These are phyloP conservation scores for Paedocypris micromegethes DNA, from an alignment of 2,797 vertebrate genomes.

Conservation along the genomic window DNA sequence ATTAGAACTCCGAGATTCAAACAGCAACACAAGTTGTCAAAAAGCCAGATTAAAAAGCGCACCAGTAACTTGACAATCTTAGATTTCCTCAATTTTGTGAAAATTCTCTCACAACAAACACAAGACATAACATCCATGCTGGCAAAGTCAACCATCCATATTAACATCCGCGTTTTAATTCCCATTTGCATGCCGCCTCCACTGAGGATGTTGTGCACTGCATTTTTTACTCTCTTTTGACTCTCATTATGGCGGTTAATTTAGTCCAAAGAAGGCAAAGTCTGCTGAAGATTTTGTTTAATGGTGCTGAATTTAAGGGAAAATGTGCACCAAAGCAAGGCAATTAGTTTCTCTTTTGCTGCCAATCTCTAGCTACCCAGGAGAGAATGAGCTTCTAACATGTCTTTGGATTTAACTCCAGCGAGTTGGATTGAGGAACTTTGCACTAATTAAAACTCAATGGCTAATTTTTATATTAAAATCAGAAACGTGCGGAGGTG, in stretches of 20 bases:
- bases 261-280: slow-evolving; percentile 31
- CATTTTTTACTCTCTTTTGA: slow-evolving; percentile 11
- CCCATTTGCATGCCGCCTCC: neutral
- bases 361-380: slow-evolving; percentile 37
- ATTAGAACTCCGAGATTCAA: too few relatives aligned
- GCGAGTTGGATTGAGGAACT: slow-evolving; percentile 9
- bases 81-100: too few relatives aligned
- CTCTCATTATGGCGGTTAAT: slow-evolving; percentile 26
- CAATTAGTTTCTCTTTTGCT: slow-evolving; percentile 45
- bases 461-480: slow-evolving; percentile 14
- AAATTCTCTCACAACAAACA: neutral
- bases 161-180: slow-evolving; percentile 1
- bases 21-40: too few relatives aligned
- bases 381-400: slow-evolving; percentile 29
- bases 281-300: slow-evolving; percentile 37
- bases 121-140: neutral
- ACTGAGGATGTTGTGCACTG: slow-evolving; percentile 1
- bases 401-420: slow-evolving; percentile 16
- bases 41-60: too few relatives aligned
- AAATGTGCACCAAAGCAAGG: slow-evolving; percentile 25
- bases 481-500: neutral
- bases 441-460: slow-evolving; percentile 26
- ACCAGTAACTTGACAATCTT: too few relatives aligned
- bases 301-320: slow-evolving; percentile 25
- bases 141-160: slow-evolving; percentile 1